These are phyloP conservation scores for Aphodius granarius DNA, from an alignment of 2,888 invertebrate species.

Conservation along the genomic window DNA sequence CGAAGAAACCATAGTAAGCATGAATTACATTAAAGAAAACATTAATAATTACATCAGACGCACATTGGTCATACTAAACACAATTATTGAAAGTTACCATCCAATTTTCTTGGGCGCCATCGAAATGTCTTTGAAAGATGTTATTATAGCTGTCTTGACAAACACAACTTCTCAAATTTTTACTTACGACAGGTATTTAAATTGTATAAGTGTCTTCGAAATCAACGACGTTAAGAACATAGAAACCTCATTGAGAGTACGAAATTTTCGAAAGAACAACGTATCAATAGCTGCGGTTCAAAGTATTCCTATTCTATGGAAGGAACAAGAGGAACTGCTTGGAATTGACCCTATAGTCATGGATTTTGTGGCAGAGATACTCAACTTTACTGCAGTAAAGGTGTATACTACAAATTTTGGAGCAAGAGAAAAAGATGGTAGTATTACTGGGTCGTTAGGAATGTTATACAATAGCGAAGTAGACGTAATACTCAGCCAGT, in stretches of 20 bases:
- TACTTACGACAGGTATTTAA: conserved; percentile 26
- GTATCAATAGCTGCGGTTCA: conserved; percentile 25
- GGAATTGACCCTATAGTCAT: conserved; percentile 31
- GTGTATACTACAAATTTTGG: neutral
- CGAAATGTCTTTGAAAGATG: conserved; percentile 19
- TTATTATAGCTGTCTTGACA: conserved; percentile 13
- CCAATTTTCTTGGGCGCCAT: conserved; percentile 17
- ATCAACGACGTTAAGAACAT: conserved; percentile 10
- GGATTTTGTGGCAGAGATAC: conserved; percentile 18
- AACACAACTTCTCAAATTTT: conserved; percentile 6
- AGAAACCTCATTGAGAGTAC: conserved; percentile 17
- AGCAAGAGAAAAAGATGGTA: conserved; percentile 17
- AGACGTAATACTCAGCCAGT: conserved; percentile 50
- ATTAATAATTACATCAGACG: neutral
- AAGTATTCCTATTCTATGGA: conserved; percentile 25
- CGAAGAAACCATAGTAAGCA: neutral
- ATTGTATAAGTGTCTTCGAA: conserved; percentile 1
- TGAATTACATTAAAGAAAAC: neutral
- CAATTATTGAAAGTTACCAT: neutral
- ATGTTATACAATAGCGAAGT: conserved; percentile 45
- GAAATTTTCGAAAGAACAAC: conserved; percentile 19
- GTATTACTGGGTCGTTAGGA: conserved; percentile 49
- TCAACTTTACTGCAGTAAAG: conserved; percentile 25
- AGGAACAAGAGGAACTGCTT: conserved; percentile 11
- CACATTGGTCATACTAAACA: neutral